Percentiles rank a stretch among this genome's conserved stretches.
phyloP scores from a whole-genome alignment of 2,797 vertebrate genomes.

The Ctenopoma multispine region DNA sequence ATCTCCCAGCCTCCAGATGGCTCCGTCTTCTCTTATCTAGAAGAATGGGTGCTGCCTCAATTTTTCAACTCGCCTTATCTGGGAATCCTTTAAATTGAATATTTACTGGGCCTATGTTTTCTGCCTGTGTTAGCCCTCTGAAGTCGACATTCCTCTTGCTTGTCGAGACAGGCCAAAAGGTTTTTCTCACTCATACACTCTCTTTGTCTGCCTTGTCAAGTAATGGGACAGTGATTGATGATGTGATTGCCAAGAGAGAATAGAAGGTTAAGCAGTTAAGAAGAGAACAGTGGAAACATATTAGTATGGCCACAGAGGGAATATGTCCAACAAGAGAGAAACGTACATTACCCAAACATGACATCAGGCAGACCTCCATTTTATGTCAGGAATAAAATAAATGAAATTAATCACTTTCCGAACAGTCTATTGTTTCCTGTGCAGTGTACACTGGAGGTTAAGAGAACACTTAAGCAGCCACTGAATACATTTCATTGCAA shows the following conservation, averaged over 20 bases:
- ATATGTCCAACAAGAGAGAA: slow-evolving; percentile 69
- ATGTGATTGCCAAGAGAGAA: slow-evolving; percentile 79
- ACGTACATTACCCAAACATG: slow-evolving; percentile 63
- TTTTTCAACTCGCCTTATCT: slow-evolving; percentile 89
- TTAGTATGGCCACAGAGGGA: slow-evolving; percentile 62
- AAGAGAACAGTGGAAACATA: slow-evolving; percentile 62
- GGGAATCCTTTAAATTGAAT: slow-evolving; percentile 89
- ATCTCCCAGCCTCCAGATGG: slow-evolving; percentile 89
- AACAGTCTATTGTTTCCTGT: slow-evolving; percentile 67
- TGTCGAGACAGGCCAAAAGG: slow-evolving; percentile 74
- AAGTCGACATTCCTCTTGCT: slow-evolving; percentile 80
- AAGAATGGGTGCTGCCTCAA: slow-evolving; percentile 89
- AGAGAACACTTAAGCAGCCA: slow-evolving; percentile 80
- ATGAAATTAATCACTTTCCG: slow-evolving; percentile 73
- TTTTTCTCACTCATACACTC: slow-evolving; percentile 75
- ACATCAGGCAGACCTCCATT: slow-evolving; percentile 63
- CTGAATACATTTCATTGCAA: slow-evolving; percentile 78
- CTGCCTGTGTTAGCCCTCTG: slow-evolving; percentile 78
- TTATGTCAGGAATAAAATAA: slow-evolving; percentile 64
- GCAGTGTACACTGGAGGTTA: slow-evolving; percentile 74
- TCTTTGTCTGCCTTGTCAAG: slow-evolving; percentile 75
- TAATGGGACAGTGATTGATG: slow-evolving; percentile 83
- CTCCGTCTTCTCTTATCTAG: slow-evolving; percentile 89
- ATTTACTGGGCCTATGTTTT: slow-evolving; percentile 88
- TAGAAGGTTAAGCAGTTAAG: slow-evolving; percentile 78